Base-by-base conservation (phyloP, 2,113 vertebrate species). In the Odocoileus virginianus region DNA sequence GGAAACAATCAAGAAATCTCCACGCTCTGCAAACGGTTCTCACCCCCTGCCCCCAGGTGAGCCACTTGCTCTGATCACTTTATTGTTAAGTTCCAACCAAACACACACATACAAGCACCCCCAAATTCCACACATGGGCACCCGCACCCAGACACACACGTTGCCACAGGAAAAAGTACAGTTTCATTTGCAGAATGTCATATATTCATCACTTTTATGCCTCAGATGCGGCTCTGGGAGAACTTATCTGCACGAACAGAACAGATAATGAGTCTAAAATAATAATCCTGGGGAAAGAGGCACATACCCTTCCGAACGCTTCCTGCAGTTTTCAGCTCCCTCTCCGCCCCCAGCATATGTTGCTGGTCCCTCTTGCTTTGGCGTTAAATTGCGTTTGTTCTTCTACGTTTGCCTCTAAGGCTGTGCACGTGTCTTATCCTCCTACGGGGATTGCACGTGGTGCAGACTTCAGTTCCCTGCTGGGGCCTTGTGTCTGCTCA, bases 1-100 rank as follows among this genome's bases (percentile, higher is more conserved):
- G 97, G 96, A 94, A 98, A 13, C 79, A 85, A 83, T 40, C 93
- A 67, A n/a, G 28, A 87, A 36, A 61, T 95, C 94, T 97, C 43
- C 55, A 54, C 89, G 71, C 47, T 13, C 27, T 64, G 45, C 11
- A 21, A n/a, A 30, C 33, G 15, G 11, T 30, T 33, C 17, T 28
- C 27, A 3, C 19, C 17, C 50, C 28, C 27, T 2, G 54, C 43
- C 28, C 60, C 82, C 28, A 57, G 54, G 64, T 0, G 3, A 47
- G 67, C 55, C 30, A 36, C 61, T 21, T 25, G 16, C 55, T 13
- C 57, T 23, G 74, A 84, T 78, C 43, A n/a, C 2, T 88, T 87
- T 40, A 76, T 21, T 82, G 87, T 71, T 52, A 4, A 36, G 28
- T 83, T 61, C 45, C 81, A 83, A 28, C 25, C 12, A 13, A 23